Base-by-base conservation (phyloP, 2,888 invertebrate genomes). In the Drosophila pseudotalamancana region DNA sequence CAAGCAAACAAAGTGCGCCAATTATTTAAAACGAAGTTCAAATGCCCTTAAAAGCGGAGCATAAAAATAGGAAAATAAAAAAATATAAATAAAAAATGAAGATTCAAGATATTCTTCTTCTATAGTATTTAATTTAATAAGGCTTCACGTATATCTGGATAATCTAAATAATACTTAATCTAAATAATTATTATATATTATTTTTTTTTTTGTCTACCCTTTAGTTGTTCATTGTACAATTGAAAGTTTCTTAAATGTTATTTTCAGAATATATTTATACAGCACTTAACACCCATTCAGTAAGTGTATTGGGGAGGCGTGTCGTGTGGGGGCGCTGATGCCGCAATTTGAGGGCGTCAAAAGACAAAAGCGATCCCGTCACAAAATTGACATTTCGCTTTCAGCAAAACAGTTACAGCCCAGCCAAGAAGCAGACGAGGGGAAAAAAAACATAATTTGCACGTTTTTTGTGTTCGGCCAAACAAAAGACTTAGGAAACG, bases 401-500 rank as follows among this genome's bases (percentile, higher is more conserved):
- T 85, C 79, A 85, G 86, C 72, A 48, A n/a, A n/a, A 55, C 61
- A 50, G 55, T 46, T 59, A 56, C 23, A 32, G 32, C 27, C 6
- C 25, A 35, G 29, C n/a, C 35, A 50, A 32, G 12, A 18, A 40
- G 39, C 42, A 19, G 35, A 51, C 16, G 43, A 37, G 18, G 45
- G 12, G 0, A 6, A 60, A 63, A 74, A 82, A 78, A 71, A 82
- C 81, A 82, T 82, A 82, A 83, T 82, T 88, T 82, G 87, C 88
- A 85, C 88, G 87, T 81, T 87, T 87, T 78, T 67, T 71, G 79
- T 87, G 88, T 86, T 70, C 82, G 43, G 56, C 51, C 63, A 85
- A 82, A 82, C 88, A 86, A 82, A 87, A 82, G 81, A 82, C 81
- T 82, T 82, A 79, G 40, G 81, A 75, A 82, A 86, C 86, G 64